Percentiles rank a stretch among this genome's conserved stretches.
phyloP scores from a whole-genome alignment of 1,140 invertebrate species.

The Phocides pigmalion region DNA sequence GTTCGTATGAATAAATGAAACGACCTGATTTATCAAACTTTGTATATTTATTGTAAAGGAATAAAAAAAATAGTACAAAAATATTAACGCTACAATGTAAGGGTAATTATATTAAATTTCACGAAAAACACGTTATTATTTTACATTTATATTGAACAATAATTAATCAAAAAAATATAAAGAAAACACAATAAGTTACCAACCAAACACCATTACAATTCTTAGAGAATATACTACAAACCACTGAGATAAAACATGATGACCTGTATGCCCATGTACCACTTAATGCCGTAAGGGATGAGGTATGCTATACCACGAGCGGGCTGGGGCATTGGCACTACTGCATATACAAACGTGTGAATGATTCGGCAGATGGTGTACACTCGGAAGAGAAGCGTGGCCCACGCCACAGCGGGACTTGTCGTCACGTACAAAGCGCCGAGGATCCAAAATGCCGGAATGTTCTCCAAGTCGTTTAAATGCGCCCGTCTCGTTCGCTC shows the following conservation, averaged over 20 bases:
- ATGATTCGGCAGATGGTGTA: conserved; percentile 85
- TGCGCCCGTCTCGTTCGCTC: conserved; percentile 86
- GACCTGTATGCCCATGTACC: conserved; percentile 67
- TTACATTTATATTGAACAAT: no score
- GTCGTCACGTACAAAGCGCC: conserved; percentile 87
- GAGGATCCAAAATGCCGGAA: conserved; percentile 87
- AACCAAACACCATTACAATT: not conserved
- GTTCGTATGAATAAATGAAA: no score
- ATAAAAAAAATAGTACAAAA: no score
- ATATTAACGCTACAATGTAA: no score
- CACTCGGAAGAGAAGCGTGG: conserved; percentile 85
- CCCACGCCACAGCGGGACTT: conserved; percentile 81
- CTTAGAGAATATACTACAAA: conserved; percentile 41
- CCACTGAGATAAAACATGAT: conserved; percentile 55
- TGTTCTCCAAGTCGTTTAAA: conserved; percentile 91
- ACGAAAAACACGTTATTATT: no score
- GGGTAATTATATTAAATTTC: no score
- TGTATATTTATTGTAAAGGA: no score
- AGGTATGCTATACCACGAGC: conserved; percentile 52
- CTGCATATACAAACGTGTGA: conserved; percentile 88
- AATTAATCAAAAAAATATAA: conserved; percentile 1
- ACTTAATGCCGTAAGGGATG: conserved; percentile 51
- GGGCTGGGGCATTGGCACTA: conserved; percentile 65
- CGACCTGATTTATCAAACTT: no score
- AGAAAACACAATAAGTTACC: not conserved